Base-by-base conservation (phyloP, 2,888 invertebrate genomes). In the Machimus atricapillus region DNA sequence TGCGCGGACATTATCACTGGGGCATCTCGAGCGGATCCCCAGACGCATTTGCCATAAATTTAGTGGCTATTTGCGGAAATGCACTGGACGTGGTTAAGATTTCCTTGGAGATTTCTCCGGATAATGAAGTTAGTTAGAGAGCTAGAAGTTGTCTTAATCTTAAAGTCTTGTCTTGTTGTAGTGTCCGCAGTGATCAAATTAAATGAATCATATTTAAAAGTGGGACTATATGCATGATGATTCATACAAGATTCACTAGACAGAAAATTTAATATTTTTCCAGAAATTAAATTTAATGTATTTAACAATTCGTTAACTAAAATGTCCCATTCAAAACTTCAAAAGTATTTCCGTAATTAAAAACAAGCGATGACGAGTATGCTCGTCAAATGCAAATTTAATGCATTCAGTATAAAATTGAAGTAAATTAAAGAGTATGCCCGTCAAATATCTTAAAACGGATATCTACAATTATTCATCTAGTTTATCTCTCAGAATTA, bases 1-100 rank as follows among this genome's bases (percentile, higher is more conserved):
- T 46, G 81, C 56, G 31, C 46, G 31, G 81, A 81, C 81, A 81
- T 81, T 81, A 81, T 81, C 81, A 56, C 52, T 27, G 27, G 31
- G 52, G 34, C 46, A 81, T 81, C 81, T 81, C 19, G 16, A 46
- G 43, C 31, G 52, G 19, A 34, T 76, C 40, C 27, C 37, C 37
- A 76, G n/a, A 23, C 40, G 27, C 40, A 40, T 40, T 76, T 37
- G 76, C n/a, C 27, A 76, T 76, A 76, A 76, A 76, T 76, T 76
- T 76, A 66, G 66, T 66, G 0, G 66, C 66, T 12, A 66, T 66
- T 66, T 27, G 23, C 66, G 66, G 66, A 66, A 27, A 66, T 66
- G 4, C 9, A 14, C 27, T 66, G 23, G 66, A 66, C 66, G 66
- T 66, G 66, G 27, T 27, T 66, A 66, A 19, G 66, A 66, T 66